Conservation (phyloP, 2,888 invertebrate genomes). For the Microplitis manilae region DNA sequence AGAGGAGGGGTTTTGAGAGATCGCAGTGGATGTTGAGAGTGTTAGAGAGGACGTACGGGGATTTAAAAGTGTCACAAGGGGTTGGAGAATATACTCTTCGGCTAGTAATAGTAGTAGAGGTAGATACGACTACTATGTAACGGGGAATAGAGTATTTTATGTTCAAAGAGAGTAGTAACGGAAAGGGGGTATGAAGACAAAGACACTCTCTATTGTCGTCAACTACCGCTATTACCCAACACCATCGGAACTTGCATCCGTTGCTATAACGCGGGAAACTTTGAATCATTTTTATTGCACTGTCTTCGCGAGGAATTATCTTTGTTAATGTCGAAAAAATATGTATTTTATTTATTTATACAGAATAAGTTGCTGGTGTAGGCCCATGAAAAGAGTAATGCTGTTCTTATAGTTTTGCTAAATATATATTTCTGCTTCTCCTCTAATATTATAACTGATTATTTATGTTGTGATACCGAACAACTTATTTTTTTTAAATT, state of each 20-base stretch:
- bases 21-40: conserved; percentile 37
- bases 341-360: not conserved
- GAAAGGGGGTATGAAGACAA: conserved; percentile 64
- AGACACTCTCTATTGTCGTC: conserved; percentile 70
- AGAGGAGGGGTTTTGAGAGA: conserved; percentile 53
- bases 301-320: conserved; percentile 66
- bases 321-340: conserved; percentile 69
- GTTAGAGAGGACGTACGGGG: conserved; percentile 41
- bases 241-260: conserved; percentile 71
- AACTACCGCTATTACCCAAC: conserved; percentile 59
- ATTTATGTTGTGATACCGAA: too few species aligned
- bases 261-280: conserved; percentile 68
- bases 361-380: not conserved
- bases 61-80: conserved; percentile 8
- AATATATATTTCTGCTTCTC: too few species aligned
- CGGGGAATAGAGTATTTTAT: not conserved
- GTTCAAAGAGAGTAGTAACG: conserved; percentile 50
- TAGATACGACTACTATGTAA: not conserved
- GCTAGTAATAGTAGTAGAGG: not conserved
- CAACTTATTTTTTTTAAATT: too few species aligned
- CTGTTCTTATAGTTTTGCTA: too few species aligned
- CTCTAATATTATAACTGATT: too few species aligned
- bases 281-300: conserved; percentile 73
- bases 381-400: conserved; percentile 4
- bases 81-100: conserved; percentile 6